Conservation (phyloP, 2,888 invertebrate genomes). For the Lithophane socia region DNA sequence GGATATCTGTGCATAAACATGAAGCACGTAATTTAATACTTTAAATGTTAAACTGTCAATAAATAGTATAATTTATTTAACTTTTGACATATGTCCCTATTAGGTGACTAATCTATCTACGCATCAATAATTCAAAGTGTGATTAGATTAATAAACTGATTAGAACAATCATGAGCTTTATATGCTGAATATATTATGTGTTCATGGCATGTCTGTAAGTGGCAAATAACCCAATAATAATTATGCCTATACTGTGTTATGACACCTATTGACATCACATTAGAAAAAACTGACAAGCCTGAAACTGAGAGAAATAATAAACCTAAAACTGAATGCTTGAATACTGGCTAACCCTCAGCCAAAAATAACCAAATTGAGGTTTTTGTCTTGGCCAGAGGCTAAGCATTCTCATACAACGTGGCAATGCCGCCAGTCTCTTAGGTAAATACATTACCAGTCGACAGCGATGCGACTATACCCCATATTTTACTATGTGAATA, state of each 20-base stretch:
- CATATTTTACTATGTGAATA: too few species aligned
- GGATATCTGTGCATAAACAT: background rate
- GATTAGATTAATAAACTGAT: background rate
- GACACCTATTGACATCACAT: background rate
- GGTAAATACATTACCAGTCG: too few species aligned
- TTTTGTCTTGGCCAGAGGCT: too few species aligned
- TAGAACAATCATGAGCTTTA: slow-evolving; percentile 10
- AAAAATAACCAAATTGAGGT: slow-evolving; percentile 5
- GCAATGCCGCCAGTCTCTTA: too few species aligned
- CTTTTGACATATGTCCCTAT: background rate
- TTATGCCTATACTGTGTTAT: background rate
- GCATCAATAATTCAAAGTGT: background rate
- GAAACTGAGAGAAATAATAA: background rate
- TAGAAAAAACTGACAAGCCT: background rate
- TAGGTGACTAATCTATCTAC: background rate
- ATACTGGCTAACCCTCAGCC: slow-evolving; percentile 1
- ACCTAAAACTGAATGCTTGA: background rate
- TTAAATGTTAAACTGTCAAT: background rate
- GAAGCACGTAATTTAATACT: background rate
- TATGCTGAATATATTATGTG: background rate
- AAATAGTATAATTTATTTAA: background rate
- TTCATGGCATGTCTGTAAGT: background rate
- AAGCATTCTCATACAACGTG: too few species aligned
- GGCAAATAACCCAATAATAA: background rate
- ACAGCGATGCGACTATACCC: too few species aligned